These are phyloP conservation scores for Tachysurus vachellii DNA, from an alignment of 2,113 vertebrate genomes.

Conservation along the genomic window DNA sequence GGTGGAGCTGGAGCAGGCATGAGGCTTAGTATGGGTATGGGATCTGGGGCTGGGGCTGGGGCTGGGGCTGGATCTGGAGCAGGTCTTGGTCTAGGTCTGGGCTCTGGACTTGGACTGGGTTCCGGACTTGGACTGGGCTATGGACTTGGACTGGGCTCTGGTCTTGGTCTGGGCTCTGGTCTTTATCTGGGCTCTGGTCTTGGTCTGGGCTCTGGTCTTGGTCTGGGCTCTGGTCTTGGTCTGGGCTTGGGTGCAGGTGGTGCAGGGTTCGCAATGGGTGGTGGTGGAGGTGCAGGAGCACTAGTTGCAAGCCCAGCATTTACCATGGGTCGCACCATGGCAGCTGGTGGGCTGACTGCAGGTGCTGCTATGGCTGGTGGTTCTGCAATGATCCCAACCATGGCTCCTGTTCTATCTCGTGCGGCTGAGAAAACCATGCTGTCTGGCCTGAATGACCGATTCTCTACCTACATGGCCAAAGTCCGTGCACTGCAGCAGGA, in stretches of 20 bases:
- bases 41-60: not conserved
- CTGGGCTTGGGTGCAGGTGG: slow-evolving; percentile 37
- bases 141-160: not conserved
- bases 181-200: slow-evolving; percentile 13
- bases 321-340: slow-evolving; percentile 62
- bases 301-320: slow-evolving; percentile 59
- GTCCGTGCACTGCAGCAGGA: slow-evolving; percentile 63
- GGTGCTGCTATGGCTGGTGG: slow-evolving; percentile 51
- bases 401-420: slow-evolving; percentile 57
- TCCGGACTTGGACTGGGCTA: slow-evolving; percentile 28
- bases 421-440: slow-evolving; percentile 63
- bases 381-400: not conserved
- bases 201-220: slow-evolving; percentile 13
- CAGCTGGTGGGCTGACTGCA: slow-evolving; percentile 56
- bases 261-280: slow-evolving; percentile 44
- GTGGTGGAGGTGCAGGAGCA: slow-evolving; percentile 44
- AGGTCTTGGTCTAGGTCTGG: slow-evolving; percentile 23
- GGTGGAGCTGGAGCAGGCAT: slow-evolving; percentile 12
- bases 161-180: slow-evolving; percentile 12
- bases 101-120: slow-evolving; percentile 19
- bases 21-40: slow-evolving; percentile 17
- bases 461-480: slow-evolving; percentile 63
- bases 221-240: slow-evolving; percentile 30
- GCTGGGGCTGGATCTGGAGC: not conserved
- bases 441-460: slow-evolving; percentile 64